phyloP scores from a whole-genome alignment of 2,113 vertebrate species.

The Podarcis muralis region DNA sequence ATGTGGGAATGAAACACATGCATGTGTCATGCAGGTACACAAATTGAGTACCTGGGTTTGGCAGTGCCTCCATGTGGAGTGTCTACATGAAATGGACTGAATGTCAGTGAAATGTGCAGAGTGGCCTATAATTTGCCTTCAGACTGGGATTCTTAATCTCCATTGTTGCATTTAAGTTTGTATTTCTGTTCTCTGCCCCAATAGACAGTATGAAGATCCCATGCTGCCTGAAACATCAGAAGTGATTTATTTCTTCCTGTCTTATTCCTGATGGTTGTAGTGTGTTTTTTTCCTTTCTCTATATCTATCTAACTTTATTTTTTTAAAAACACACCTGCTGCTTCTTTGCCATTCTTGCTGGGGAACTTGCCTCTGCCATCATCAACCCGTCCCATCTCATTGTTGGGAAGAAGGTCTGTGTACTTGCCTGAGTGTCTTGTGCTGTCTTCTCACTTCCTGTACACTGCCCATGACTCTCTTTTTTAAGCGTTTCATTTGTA shows the following conservation, averaged over 20 bases:
- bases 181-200: constrained; percentile 6
- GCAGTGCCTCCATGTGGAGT: too few relatives aligned
- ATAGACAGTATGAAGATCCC: background rate
- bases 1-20: background rate
- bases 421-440: constrained; percentile 45
- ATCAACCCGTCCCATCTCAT: constrained; percentile 59
- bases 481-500: constrained; percentile 55
- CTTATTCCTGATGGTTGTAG: background rate
- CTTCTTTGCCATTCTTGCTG: constrained; percentile 59
- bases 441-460: constrained; percentile 53
- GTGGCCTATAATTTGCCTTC: background rate
- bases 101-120: background rate
- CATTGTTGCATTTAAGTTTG: background rate
- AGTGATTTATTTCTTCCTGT: constrained; percentile 53
- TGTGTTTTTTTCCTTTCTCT: background rate
- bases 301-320: constrained; percentile 17
- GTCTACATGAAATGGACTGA: background rate
- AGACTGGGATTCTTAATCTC: background rate
- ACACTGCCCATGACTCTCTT: constrained; percentile 30
- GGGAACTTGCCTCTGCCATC: constrained; percentile 56
- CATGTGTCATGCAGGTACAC: background rate
- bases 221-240: constrained; percentile 69
- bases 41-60: background rate
- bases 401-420: constrained; percentile 56
- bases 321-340: constrained; percentile 41